Evolutionary conservation across 2,797 vertebrate genomes (phyloP), one percentile per base, ranked within the genome.

Genomic region (Pipistrellus nathusii): DNA sequence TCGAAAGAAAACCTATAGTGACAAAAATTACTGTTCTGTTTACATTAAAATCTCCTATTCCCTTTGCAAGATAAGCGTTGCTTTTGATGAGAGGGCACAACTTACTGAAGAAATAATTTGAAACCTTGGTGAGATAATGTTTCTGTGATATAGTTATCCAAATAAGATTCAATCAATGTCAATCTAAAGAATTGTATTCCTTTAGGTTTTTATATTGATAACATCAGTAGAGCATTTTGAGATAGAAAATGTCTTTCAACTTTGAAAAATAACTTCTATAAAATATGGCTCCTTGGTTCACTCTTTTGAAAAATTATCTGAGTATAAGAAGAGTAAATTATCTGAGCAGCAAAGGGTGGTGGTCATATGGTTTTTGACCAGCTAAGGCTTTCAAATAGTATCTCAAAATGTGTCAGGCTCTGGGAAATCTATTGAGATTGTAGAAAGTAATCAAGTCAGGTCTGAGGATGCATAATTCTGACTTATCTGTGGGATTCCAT

Each of bases 231-330:
- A 48, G 5, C 7, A 51, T 48, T 77, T 85, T 41, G 41, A 91
- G 17, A n/a, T 3, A 35, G 46, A 59, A 69, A 27, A 71, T 83
- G 66, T 88, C 38, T 80, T 48, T 94, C 15, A 0, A 30, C n/a
- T 93, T 91, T 68, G 32, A 76, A 80, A 95, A 92, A 64, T 69
- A 27, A 71, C 64, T 62, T n/a, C 68, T 59, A 21, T 18, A 73
- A 64, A 55, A 53, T 4, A n/a, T 35, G 32, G 62, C 1, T 51
- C 27, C 38, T 53, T 1, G 23, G 23, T 13, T 80, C 13, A n/a
- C 80, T 90, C 35, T 71, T 82, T 72, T 41, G 32, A 83, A 90
- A 91, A 82, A 44, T 44, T 72, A 48, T 71, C 68, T 84, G 5
- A 73, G 32, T 62, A 57, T 25, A 64, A 35, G 59, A n/a, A 41